phyloP scores from a whole-genome alignment of 1,140 invertebrate species.

The Metopolophium dirhodum region DNA sequence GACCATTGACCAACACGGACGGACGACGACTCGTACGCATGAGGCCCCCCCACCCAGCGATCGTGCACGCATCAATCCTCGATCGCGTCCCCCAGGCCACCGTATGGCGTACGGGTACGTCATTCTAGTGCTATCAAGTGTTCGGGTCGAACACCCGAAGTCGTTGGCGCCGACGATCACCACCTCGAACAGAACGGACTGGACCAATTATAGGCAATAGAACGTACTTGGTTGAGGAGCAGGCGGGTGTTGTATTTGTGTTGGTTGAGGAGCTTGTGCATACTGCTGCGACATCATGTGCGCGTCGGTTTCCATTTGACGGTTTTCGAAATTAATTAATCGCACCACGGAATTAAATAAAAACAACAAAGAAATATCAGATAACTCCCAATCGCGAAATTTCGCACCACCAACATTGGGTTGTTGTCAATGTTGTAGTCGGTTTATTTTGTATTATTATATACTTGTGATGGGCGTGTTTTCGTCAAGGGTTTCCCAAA shows the following conservation, averaged over 20 bases:
- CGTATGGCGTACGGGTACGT: neutral
- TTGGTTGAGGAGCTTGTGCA: constrained; percentile 32
- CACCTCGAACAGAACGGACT: neutral
- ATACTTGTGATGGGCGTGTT: constrained; percentile 28
- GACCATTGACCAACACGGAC: neutral
- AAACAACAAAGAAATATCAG: constrained; percentile 20
- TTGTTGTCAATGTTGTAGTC: constrained; percentile 37
- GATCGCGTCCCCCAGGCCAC: neutral
- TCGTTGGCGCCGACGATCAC: no score
- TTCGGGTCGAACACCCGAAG: neutral
- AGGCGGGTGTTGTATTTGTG: constrained; percentile 49
- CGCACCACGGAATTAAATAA: neutral
- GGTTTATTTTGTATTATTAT: neutral
- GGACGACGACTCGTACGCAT: neutral
- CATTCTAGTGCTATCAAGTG: no score
- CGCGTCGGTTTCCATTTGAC: constrained; percentile 46
- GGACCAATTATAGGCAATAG: neutral
- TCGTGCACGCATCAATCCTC: neutral
- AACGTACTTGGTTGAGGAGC: constrained; percentile 49
- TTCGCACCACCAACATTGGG: constrained; percentile 20
- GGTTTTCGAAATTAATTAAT: constrained; percentile 12
- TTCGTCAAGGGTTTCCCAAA: constrained; percentile 51
- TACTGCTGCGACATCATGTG: constrained; percentile 53
- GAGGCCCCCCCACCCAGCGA: neutral
- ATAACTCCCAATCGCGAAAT: constrained; percentile 13